Evolutionary conservation across 2,888 invertebrate genomes (phyloP).

Genomic region (Stramonita haemastoma): DNA sequence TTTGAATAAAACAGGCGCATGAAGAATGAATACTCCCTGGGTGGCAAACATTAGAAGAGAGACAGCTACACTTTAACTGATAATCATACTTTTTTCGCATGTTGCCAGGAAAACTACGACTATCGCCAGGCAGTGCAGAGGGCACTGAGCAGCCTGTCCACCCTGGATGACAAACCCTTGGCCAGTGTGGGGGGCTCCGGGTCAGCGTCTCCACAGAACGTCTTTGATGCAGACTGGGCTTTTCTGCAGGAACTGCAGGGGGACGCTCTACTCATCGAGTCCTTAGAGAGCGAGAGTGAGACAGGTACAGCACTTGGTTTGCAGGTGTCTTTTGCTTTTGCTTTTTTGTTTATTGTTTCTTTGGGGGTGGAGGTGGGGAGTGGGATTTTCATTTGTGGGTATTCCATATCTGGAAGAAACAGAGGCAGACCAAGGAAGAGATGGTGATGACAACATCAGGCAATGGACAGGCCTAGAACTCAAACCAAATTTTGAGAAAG

Average conservation of each 20-base stretch:
- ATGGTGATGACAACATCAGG: too few species aligned
- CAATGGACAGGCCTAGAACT: too few species aligned
- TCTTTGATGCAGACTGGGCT: constrained; percentile 77
- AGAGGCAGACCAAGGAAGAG: too few species aligned
- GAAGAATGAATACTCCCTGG: not conserved
- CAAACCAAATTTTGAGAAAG: too few species aligned
- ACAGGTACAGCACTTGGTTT: constrained; percentile 14
- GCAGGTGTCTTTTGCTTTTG: too few species aligned
- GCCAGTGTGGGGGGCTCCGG: constrained; percentile 48
- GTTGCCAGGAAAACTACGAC: constrained; percentile 69
- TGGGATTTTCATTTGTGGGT: not conserved
- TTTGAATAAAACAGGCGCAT: not conserved
- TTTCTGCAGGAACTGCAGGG: constrained; percentile 74
- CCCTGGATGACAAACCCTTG: constrained; percentile 73
- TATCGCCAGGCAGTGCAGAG: constrained; percentile 72
- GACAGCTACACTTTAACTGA: not conserved
- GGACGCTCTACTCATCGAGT: constrained; percentile 59
- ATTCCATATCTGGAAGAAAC: too few species aligned
- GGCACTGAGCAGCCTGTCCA: constrained; percentile 70
- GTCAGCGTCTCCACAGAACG: constrained; percentile 55
- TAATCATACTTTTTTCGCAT: not conserved
- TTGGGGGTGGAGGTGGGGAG: not conserved
- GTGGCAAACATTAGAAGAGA: not conserved
- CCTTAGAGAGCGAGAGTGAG: constrained; percentile 33
- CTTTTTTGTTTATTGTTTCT: not conserved